Evolutionary conservation across 2,797 vertebrate genomes (phyloP).

Genomic region (Astyanax mexicanus): DNA sequence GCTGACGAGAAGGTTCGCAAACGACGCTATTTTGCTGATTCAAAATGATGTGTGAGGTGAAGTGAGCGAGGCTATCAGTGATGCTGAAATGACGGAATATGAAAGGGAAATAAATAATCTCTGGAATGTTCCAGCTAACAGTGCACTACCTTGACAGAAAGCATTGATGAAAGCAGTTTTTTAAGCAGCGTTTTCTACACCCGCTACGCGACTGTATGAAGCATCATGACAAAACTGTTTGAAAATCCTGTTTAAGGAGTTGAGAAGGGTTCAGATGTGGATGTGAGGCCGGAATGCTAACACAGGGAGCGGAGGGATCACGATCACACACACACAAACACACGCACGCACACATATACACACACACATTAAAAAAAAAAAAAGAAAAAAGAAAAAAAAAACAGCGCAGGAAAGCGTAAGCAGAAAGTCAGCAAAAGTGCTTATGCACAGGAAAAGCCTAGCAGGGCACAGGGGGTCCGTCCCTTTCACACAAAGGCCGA

Average conservation of each 20-base stretch:
- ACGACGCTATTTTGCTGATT: constrained; percentile 11
- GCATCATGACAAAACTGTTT: constrained; percentile 46
- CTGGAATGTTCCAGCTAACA: constrained; percentile 31
- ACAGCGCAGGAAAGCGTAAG: constrained; percentile 58
- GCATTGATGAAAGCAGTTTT: constrained; percentile 40
- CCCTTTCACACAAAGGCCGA: constrained; percentile 70
- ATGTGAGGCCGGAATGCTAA: constrained; percentile 52
- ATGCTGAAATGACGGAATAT: constrained; percentile 43
- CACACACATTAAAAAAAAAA: constrained; percentile 44
- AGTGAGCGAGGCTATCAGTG: constrained; percentile 17
- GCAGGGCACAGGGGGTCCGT: constrained; percentile 66
- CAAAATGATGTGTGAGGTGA: constrained; percentile 16
- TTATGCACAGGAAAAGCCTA: constrained; percentile 67
- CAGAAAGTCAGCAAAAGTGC: constrained; percentile 70
- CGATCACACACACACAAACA: constrained; percentile 48
- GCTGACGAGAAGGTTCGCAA: neutral
- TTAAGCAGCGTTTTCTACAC: constrained; percentile 29
- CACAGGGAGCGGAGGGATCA: constrained; percentile 40
- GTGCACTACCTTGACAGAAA: constrained; percentile 29
- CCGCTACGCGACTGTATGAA: neutral
- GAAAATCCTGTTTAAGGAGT: constrained; percentile 52
- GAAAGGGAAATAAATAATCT: constrained; percentile 27
- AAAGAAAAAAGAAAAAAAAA: constrained; percentile 49
- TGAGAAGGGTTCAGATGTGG: constrained; percentile 40
- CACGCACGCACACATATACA: constrained; percentile 49